Evolutionary conservation across 2,888 invertebrate species (phyloP), one percentile per base, ranked within the genome.

Genomic region (Zaprionus obscuricornis): DNA sequence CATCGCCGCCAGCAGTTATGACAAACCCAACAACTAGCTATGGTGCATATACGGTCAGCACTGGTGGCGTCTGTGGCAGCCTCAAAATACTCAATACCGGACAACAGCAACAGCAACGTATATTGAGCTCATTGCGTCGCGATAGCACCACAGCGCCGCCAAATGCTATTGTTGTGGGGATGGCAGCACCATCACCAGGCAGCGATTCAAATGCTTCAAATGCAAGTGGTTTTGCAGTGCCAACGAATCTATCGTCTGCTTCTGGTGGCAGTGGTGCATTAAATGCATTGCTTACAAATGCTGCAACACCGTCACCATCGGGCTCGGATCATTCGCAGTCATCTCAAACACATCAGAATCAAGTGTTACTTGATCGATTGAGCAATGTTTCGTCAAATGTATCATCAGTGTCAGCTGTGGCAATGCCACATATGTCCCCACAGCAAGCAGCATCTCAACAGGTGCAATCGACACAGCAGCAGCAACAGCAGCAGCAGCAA

Each of bases 141-240:
- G 90, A 90, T 47, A 91, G 91, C 68, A 89, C 90, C 16, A 89
- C 90, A 0, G 84, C 82, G 8, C 86, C 86, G 11, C 86, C 78
- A 5, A 83, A 83, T 55, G 84, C 88, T 2, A 90, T 91, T 66
- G 91, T 92, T 14, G 88, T 89, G n/a, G 89, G 89, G 3, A 88
- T 91, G 66, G 91, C 92, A 3, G 92, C 89, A 0, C 87, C 88
- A 0, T 90, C 90, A 3, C 90, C 90, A 0, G 89, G 90, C 33
- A 89, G 89, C 45, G 90, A 90, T 68, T 90, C 90, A 31, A 90
- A 90, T 67, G 88, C 90, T 29, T 90, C 90, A 4, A 90, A 89
- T 73, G 88, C 89, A 18, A 92, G 92, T 43, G 88, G 88, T n/a
- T 91, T 92, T 65, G 91, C 92, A 6, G 92, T 93, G 90, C 92